Conservation (phyloP, 2,888 invertebrate species). For the Xanthostigma xanthostigma region DNA sequence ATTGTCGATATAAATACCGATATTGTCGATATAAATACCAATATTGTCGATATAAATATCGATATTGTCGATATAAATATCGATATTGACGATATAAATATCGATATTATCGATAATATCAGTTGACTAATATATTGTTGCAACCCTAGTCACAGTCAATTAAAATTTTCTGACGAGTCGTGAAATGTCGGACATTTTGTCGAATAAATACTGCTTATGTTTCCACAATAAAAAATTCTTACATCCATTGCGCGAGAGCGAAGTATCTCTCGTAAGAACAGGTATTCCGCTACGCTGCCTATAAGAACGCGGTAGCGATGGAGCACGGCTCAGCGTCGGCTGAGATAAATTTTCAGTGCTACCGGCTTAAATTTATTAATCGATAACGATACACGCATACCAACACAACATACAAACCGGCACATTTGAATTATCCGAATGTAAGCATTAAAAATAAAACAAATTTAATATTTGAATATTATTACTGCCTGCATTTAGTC, state of each 20-base stretch:
- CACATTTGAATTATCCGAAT: too few relatives aligned
- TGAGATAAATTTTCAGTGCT: constrained; percentile 44
- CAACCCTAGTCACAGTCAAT: not conserved
- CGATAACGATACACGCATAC: constrained; percentile 3
- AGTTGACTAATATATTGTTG: too few relatives aligned
- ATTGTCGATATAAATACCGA: too few relatives aligned
- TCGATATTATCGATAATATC: too few relatives aligned
- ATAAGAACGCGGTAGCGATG: constrained; percentile 42
- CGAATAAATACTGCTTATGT: not conserved
- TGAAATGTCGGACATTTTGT: too few relatives aligned
- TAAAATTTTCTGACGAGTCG: not conserved
- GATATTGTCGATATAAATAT: too few relatives aligned
- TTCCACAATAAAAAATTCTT: not conserved
- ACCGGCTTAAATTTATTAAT: constrained; percentile 24
- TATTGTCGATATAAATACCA: too few relatives aligned
- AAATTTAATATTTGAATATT: not conserved
- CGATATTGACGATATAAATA: too few relatives aligned
- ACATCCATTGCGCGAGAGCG: constrained; percentile 5
- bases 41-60: too few relatives aligned
- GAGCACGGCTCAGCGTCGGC: constrained; percentile 35
- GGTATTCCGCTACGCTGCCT: constrained; percentile 45
- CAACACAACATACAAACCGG: not conserved
- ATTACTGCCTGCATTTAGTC: too few relatives aligned
- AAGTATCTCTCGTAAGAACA: constrained; percentile 24
- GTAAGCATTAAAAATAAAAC: not conserved